phyloP scores from a whole-genome alignment of 2,888 invertebrate species.

The Troides aeacus region DNA sequence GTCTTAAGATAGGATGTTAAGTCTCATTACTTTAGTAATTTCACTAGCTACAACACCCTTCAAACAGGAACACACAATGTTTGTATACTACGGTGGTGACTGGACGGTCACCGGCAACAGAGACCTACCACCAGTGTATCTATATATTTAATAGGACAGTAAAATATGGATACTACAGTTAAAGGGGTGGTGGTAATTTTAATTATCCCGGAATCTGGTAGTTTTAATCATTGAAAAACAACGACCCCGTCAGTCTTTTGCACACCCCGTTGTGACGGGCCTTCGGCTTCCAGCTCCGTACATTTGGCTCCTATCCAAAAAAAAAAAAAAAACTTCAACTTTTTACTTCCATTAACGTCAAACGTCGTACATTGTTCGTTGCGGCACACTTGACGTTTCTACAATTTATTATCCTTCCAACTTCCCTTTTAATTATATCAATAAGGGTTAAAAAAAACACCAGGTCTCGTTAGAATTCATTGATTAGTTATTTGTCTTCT shows the following conservation, averaged over 20 bases:
- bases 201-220: background rate
- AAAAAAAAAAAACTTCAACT: conserved; percentile 15
- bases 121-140: too few relatives aligned
- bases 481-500: too few relatives aligned
- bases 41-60: too few relatives aligned
- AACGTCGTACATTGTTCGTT: conserved; percentile 11
- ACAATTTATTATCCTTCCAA: background rate
- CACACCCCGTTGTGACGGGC: conserved; percentile 2
- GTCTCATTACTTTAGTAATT: too few relatives aligned
- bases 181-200: background rate
- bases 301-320: conserved; percentile 18
- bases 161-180: too few relatives aligned
- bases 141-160: too few relatives aligned
- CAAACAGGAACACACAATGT: too few relatives aligned
- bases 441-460: background rate
- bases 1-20: too few relatives aligned
- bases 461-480: background rate
- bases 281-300: conserved; percentile 1
- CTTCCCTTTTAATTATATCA: background rate
- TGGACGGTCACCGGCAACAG: too few relatives aligned
- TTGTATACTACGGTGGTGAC: too few relatives aligned
- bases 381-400: conserved; percentile 4
- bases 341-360: conserved; percentile 27
- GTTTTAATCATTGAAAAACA: conserved; percentile 17
- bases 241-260: conserved; percentile 10